These are phyloP conservation scores for Ophion costatus DNA, from an alignment of 2,888 invertebrate species.

Conservation along the genomic window DNA sequence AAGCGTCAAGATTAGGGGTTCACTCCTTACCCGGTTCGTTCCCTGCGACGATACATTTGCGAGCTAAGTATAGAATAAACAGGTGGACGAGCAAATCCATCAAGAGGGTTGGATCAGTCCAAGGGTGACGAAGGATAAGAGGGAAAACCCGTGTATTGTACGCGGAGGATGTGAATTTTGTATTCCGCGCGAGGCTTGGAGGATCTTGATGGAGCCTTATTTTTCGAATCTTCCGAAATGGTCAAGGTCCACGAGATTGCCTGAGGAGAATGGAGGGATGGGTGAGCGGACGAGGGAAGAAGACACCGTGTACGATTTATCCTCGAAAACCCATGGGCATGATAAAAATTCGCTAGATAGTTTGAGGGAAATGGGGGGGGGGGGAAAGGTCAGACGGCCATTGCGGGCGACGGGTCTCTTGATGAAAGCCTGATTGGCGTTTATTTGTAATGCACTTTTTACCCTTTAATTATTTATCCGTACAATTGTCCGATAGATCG, in stretches of 20 bases:
- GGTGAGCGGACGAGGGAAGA: background rate
- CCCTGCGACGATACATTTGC: background rate
- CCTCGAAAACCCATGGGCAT: conserved; percentile 69
- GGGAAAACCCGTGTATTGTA: background rate
- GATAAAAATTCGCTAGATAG: conserved; percentile 70
- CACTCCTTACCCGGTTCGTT: background rate
- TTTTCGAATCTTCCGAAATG: conserved; percentile 65
- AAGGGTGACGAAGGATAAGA: conserved; percentile 26
- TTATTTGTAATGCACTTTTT: background rate
- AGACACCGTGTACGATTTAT: conserved; percentile 65
- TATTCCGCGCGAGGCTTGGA: conserved; percentile 57
- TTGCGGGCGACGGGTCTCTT: background rate
- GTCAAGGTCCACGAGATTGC: conserved; percentile 69
- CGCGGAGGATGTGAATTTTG: conserved; percentile 27
- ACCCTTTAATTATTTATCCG: background rate
- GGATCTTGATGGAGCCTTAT: conserved; percentile 15
- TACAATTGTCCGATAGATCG: background rate
- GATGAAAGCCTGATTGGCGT: no score
- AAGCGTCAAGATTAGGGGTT: background rate
- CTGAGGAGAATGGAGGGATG: background rate
- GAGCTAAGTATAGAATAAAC: conserved; percentile 53
- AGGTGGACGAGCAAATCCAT: conserved; percentile 49
- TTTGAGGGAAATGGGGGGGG: conserved; percentile 45
- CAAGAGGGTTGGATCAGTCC: conserved; percentile 30
- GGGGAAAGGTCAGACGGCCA: conserved; percentile 44